phyloP scores from a whole-genome alignment of 2,797 vertebrate genomes.

The Eupleurogrammus muticus region DNA sequence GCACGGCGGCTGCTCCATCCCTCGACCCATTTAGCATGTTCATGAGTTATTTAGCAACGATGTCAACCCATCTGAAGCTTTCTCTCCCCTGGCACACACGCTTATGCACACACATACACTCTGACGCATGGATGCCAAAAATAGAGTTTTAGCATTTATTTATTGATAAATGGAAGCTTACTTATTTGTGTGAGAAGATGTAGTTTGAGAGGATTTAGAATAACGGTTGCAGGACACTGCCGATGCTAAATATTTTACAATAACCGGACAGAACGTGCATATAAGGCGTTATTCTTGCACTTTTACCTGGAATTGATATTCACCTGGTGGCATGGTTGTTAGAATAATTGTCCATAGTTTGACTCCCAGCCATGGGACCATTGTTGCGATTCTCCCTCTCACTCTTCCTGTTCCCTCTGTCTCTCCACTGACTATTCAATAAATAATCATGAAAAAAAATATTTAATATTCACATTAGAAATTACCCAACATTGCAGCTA shows the following conservation, averaged over 20 bases:
- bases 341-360: neutral
- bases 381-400: neutral
- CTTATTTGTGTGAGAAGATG: constrained; percentile 4
- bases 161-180: constrained; percentile 39
- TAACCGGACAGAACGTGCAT: too few relatives aligned
- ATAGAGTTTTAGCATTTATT: constrained; percentile 58
- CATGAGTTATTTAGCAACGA: constrained; percentile 77
- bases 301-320: neutral
- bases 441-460: too few relatives aligned
- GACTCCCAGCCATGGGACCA: neutral
- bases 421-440: neutral
- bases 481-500: constrained; percentile 3
- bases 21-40: constrained; percentile 67
- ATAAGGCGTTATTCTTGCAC: neutral
- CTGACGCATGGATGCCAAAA: constrained; percentile 25
- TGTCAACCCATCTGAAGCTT: constrained; percentile 51
- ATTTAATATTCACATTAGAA: neutral
- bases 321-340: neutral
- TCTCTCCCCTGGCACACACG: constrained; percentile 8
- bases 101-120: neutral
- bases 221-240: neutral
- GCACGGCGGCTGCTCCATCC: constrained; percentile 57
- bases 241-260: neutral
- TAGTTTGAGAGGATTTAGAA: neutral
- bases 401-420: neutral